Base-by-base conservation (phyloP, 2,797 vertebrate genomes). In the Vultur gryphus region DNA sequence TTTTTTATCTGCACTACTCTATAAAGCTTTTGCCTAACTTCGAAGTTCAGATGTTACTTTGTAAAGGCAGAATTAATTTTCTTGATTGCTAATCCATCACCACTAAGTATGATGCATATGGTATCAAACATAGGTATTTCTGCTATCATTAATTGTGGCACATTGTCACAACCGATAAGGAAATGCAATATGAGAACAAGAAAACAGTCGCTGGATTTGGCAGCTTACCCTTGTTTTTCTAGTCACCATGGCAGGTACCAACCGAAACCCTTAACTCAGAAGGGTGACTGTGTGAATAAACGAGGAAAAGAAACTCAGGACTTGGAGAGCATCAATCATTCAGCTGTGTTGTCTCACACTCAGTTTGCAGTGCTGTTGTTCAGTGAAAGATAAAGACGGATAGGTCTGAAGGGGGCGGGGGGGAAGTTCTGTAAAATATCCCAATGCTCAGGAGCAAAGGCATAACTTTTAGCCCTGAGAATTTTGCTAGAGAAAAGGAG, bases 61-160 rank as follows among this genome's bases (percentile, higher is more conserved):
- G 89, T 96, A 97, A 98, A 97, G 96, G 95, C 94, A 98, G 97
- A 98, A 98, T 97, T 98, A 98, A 98, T 98, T 98, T 98, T 96
- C 95, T 97, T 98, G 97, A 98, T 98, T 98, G 97, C 95, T 98
- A 98, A 98, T 98, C 97, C 97, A 98, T 98, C 98, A 98, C 41
- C 58, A 89, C 96, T 98, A 98, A 98, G 98, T 97, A 98, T 98
- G 98, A 98, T 98, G 89, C 96, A 98, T 98, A 97, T 39, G 86
- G 97, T 97, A 98, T 98, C 98, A 98, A 98, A 97, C 93, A 97
- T 49, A 95, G 92, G 95, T 97, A 97, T 97, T 97, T 98, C 97
- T 97, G 96, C 97, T 98, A 97, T 98, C 98, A 98, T 98, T 98
- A 98, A 98, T 97, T 97, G 97, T 97, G 98, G 97, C 97, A 97